Evolutionary conservation across 2,797 vertebrate species (phyloP).

Genomic region (Mus minutoides): DNA sequence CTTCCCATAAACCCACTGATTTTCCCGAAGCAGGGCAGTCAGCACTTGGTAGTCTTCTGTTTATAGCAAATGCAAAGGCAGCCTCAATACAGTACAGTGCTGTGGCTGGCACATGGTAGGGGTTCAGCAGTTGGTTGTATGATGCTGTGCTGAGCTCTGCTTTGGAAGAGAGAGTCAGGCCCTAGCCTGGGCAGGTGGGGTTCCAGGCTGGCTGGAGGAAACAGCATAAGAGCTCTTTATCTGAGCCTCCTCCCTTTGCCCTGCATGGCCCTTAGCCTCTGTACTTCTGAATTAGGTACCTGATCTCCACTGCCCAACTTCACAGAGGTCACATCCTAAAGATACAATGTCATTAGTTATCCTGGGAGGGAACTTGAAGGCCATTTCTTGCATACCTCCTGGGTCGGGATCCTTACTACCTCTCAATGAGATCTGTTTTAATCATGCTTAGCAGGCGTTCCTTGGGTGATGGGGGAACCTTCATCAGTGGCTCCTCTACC

Average conservation of each 20-base stretch:
- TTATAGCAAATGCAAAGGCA: neutral
- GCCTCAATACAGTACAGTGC: neutral
- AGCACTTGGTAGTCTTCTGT: neutral
- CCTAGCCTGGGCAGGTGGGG: too few species aligned
- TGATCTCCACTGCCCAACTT: neutral
- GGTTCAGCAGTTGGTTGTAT: neutral
- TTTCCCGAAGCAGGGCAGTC: neutral
- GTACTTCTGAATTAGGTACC: neutral
- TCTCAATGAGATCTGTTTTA: neutral
- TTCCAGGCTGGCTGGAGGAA: neutral
- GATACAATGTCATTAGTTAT: neutral
- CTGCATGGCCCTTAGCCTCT: neutral
- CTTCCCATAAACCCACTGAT: neutral
- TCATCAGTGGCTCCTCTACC: neutral
- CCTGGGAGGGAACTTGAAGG: neutral
- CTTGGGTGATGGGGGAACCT: neutral
- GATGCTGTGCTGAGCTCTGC: neutral
- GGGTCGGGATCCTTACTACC: neutral
- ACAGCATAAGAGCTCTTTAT: neutral
- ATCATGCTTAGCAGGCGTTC: neutral
- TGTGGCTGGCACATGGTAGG: neutral
- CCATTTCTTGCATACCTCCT: neutral
- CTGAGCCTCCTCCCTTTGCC: neutral
- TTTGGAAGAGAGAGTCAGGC: neutral
- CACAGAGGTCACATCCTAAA: neutral